phyloP scores from a whole-genome alignment of 2,797 vertebrate genomes.

The Cuniculus paca region DNA sequence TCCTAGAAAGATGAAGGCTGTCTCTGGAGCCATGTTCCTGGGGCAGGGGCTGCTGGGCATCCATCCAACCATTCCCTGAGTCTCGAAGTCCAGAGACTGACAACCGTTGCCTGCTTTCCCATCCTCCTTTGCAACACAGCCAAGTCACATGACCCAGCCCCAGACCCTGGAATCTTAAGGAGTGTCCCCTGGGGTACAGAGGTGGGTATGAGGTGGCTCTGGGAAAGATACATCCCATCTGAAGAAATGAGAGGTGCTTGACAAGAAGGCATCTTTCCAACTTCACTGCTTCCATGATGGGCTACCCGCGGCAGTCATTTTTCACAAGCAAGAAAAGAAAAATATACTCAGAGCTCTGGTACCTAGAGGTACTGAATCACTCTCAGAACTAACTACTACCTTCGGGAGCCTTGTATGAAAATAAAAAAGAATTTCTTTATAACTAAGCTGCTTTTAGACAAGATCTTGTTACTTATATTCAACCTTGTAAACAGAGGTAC shows the following conservation, averaged over 20 bases:
- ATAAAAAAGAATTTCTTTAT: neutral
- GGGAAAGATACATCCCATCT: neutral
- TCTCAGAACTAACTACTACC: neutral
- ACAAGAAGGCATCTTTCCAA: neutral
- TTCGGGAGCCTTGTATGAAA: neutral
- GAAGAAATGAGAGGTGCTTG: neutral
- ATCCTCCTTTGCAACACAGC: neutral
- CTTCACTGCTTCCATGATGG: neutral
- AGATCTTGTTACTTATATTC: neutral
- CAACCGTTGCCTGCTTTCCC: neutral
- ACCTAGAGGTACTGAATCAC: neutral
- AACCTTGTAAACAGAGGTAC: neutral
- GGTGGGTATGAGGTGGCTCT: neutral
- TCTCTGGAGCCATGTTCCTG: neutral
- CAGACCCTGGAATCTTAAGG: neutral
- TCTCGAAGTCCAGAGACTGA: neutral
- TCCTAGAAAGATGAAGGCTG: neutral
- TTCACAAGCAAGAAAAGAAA: neutral
- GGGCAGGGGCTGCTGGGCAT: neutral
- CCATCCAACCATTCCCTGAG: rapidly evolving
- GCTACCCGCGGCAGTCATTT: neutral
- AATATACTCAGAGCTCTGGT: neutral
- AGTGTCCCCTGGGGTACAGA: neutral
- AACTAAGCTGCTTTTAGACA: neutral
- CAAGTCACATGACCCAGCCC: neutral